Conservation (phyloP, 2,888 invertebrate genomes). For the Cosmopolites sordidus region DNA sequence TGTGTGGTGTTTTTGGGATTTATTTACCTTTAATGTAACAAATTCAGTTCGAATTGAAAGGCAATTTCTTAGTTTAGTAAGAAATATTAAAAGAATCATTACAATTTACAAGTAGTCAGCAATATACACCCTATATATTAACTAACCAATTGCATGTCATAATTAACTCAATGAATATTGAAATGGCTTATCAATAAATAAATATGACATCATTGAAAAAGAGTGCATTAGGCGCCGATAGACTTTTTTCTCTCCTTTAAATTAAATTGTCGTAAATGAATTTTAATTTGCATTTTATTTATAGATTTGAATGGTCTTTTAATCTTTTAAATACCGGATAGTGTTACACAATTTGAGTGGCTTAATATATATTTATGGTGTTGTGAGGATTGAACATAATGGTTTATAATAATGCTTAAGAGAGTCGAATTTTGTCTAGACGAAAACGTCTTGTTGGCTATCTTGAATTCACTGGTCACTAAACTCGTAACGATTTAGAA, state of each 20-base stretch:
- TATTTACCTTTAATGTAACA: too few relatives aligned
- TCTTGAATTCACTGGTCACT: too few relatives aligned
- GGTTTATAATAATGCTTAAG: too few relatives aligned
- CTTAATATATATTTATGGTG: too few relatives aligned
- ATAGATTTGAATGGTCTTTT: neutral
- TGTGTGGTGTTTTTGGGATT: too few relatives aligned
- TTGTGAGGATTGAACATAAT: too few relatives aligned
- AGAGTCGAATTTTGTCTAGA: too few relatives aligned
- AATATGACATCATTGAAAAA: constrained; percentile 15
- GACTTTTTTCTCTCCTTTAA: constrained; percentile 1
- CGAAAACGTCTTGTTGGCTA: too few relatives aligned
- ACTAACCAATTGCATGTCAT: constrained; percentile 7
- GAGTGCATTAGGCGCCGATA: constrained; percentile 9
- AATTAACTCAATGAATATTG: constrained; percentile 11
- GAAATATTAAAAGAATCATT: neutral
- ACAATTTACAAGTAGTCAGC: neutral
- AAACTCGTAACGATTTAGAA: too few relatives aligned
- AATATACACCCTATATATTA: neutral
- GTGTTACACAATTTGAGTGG: neutral
- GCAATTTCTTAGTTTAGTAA: too few relatives aligned
- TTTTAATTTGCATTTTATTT: constrained; percentile 6
- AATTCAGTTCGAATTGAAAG: too few relatives aligned
- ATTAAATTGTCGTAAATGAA: constrained; percentile 4
- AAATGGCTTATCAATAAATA: constrained; percentile 13
- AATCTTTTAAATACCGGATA: neutral